Conservation (phyloP, 1,140 invertebrate species). For the Gryllus bimaculatus region DNA sequence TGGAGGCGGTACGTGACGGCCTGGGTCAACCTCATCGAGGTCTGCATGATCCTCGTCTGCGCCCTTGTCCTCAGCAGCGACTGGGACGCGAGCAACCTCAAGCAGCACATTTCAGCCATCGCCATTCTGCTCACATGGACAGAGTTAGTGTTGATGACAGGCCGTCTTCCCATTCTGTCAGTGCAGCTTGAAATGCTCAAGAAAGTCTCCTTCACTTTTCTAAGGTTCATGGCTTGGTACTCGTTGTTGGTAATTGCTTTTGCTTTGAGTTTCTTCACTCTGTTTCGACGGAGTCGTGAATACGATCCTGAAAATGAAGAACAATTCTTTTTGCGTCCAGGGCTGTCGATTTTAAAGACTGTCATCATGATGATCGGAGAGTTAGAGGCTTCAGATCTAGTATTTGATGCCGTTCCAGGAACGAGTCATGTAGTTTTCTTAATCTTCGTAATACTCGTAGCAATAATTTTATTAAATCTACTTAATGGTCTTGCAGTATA, state of each 20-base stretch:
- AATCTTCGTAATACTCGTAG: conserved; percentile 11
- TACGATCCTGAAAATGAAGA: background rate
- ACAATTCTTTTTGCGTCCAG: background rate
- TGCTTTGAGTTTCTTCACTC: conserved; percentile 56
- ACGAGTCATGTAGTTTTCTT: conserved; percentile 13
- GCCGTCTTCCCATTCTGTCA: conserved; percentile 58
- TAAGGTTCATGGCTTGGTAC: conserved; percentile 67
- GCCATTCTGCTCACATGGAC: conserved; percentile 62
- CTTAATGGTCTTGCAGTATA: conserved; percentile 10
- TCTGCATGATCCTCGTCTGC: too few species aligned
- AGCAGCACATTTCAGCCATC: conserved; percentile 45
- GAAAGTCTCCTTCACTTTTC: conserved; percentile 65
- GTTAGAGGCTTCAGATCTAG: conserved; percentile 10
- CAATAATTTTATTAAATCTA: conserved; percentile 10
- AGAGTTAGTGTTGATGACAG: conserved; percentile 63
- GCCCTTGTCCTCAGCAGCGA: too few species aligned
- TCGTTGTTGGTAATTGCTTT: conserved; percentile 70
- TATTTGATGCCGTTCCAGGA: background rate
- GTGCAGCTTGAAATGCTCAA: conserved; percentile 69
- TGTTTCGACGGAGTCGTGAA: too few species aligned
- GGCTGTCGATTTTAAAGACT: conserved; percentile 10
- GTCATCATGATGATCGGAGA: conserved; percentile 12
- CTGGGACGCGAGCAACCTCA: background rate
- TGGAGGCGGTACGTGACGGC: too few species aligned
- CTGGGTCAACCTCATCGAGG: too few species aligned